These are phyloP conservation scores for Poecilia picta DNA, from an alignment of 2,797 vertebrate species.

Conservation along the genomic window DNA sequence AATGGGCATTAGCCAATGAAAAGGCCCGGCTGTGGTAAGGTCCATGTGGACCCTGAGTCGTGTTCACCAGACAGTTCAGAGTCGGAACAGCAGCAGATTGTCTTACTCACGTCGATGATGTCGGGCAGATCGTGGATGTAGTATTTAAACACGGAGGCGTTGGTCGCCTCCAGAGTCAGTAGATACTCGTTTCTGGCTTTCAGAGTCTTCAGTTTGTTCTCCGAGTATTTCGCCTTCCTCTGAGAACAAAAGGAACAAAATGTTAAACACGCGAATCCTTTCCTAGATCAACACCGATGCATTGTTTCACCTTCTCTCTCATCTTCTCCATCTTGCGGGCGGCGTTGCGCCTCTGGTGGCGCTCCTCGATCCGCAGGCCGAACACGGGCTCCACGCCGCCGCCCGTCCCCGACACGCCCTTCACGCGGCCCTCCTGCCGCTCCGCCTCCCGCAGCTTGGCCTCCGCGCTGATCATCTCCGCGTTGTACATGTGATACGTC, in stretches of 20 bases:
- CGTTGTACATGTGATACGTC: slow-evolving; percentile 98
- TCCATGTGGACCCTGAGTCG: neutral
- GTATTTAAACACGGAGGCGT: slow-evolving; percentile 97
- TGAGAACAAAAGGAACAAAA: slow-evolving; percentile 51
- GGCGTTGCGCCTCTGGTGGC: slow-evolving; percentile 95
- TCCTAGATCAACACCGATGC: neutral
- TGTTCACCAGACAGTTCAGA: neutral
- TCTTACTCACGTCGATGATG: slow-evolving; percentile 94
- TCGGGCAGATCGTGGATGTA: slow-evolving; percentile 98
- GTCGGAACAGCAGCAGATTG: no score
- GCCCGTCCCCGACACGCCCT: slow-evolving; percentile 73
- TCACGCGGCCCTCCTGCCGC: slow-evolving; percentile 93
- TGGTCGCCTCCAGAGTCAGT: slow-evolving; percentile 96
- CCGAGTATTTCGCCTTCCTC: slow-evolving; percentile 98
- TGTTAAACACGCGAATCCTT: neutral
- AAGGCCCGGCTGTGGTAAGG: no score
- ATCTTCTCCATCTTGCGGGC: slow-evolving; percentile 99
- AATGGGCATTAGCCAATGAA: no score
- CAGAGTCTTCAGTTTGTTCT: slow-evolving; percentile 98
- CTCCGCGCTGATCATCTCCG: slow-evolving; percentile 94
- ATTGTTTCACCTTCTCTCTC: slow-evolving; percentile 88
- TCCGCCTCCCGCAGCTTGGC: slow-evolving; percentile 96
- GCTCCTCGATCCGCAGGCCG: slow-evolving; percentile 92
- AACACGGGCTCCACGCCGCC: slow-evolving; percentile 92
- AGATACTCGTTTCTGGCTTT: slow-evolving; percentile 98